Evolutionary conservation across 2,113 vertebrate species (phyloP).

Genomic region (Asarcornis scutulata): DNA sequence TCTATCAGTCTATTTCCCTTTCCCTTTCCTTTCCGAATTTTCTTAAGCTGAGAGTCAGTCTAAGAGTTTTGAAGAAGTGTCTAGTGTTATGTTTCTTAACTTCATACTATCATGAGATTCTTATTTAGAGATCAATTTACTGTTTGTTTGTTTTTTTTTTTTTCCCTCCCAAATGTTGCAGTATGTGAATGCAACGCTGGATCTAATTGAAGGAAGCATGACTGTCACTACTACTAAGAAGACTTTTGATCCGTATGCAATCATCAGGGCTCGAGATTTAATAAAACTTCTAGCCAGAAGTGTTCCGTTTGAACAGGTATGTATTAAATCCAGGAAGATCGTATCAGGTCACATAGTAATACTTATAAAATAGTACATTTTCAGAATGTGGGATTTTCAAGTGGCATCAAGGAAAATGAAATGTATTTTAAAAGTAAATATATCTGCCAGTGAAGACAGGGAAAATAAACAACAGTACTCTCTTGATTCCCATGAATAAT

Average conservation of each 20-base stretch:
- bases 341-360: background rate
- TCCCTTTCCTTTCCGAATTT: background rate
- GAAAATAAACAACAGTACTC: background rate
- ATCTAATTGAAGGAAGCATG: constrained; percentile 96
- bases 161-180: constrained; percentile 54
- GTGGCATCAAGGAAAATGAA: background rate
- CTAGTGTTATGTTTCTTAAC: background rate
- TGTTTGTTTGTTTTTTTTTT: background rate
- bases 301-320: constrained; percentile 95
- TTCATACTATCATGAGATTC: background rate
- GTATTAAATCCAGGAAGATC: background rate
- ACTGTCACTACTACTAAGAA: constrained; percentile 93
- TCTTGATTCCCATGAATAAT: background rate
- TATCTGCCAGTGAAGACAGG: background rate
- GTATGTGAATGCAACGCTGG: constrained; percentile 86
- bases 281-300: constrained; percentile 95
- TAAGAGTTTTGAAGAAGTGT: background rate
- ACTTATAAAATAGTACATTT: fast-evolving
- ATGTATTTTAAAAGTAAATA: background rate
- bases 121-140: background rate
- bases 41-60: background rate
- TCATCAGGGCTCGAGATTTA: constrained; percentile 92
- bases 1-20: background rate
- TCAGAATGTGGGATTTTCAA: background rate
- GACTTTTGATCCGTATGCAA: constrained; percentile 93